phyloP scores from a whole-genome alignment of 2,113 vertebrate genomes.

The Thinocorus orbignyianus region DNA sequence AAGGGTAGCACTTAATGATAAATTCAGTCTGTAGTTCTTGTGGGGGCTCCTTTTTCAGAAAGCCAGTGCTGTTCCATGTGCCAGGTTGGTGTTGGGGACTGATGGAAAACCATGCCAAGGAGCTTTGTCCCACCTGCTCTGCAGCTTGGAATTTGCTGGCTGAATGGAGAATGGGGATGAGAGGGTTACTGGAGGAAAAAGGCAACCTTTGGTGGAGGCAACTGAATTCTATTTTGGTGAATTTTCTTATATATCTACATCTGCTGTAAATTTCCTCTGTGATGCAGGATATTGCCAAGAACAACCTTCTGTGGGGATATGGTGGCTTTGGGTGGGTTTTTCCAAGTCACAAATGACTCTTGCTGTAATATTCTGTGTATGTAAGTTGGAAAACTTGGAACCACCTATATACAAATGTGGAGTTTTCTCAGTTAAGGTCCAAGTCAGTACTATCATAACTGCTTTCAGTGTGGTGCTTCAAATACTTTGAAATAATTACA shows the following conservation, averaged over 20 bases:
- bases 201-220: not conserved
- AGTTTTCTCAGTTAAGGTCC: not conserved
- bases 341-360: not conserved
- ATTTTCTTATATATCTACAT: not conserved
- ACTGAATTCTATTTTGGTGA: not conserved
- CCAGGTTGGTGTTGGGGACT: not conserved
- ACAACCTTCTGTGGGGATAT: not conserved
- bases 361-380: rapidly evolving
- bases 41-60: not conserved
- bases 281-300: not conserved
- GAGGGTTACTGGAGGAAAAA: not conserved
- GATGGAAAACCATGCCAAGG: not conserved
- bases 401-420: not conserved
- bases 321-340: not conserved
- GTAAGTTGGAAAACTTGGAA: not conserved
- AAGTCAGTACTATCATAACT: not conserved
- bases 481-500: not conserved
- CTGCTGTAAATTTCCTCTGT: not conserved
- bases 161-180: not conserved
- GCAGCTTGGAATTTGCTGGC: not conserved
- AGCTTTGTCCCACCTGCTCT: not conserved
- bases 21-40: not conserved
- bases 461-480: not conserved
- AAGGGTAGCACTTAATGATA: not conserved
- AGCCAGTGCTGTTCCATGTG: not conserved